These are phyloP conservation scores for Emydura subglobosa DNA, from an alignment of 2,113 vertebrate genomes.

Conservation along the genomic window DNA sequence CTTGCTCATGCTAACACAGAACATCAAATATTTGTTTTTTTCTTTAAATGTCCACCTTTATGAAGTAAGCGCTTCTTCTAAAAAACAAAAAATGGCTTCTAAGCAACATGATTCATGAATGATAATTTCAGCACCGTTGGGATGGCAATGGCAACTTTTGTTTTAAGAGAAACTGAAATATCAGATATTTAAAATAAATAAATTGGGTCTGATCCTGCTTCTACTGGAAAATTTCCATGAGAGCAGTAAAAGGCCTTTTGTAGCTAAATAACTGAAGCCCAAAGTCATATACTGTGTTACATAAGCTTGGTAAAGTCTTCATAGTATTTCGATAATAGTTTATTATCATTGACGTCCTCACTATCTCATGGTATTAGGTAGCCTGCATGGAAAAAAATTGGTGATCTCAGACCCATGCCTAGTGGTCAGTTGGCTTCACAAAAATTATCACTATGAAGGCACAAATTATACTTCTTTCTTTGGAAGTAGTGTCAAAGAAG, in stretches of 20 bases:
- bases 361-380: background rate
- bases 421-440: background rate
- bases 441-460: background rate
- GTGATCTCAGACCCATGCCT: background rate
- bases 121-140: background rate
- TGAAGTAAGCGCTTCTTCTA: conserved; percentile 7
- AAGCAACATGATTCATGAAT: background rate
- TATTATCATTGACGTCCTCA: background rate
- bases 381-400: background rate
- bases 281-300: background rate
- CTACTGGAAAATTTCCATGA: background rate
- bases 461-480: accelerated
- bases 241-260: background rate
- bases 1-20: background rate
- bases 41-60: conserved; percentile 8
- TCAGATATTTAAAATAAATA: background rate
- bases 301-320: background rate
- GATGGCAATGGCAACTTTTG: background rate
- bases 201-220: accelerated
- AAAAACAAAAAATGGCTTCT: background rate
- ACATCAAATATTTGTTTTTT: conserved; percentile 26
- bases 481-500: accelerated
- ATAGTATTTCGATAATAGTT: background rate
- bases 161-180: background rate
- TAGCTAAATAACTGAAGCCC: background rate